Evolutionary conservation across 2,113 vertebrate genomes (phyloP).

Genomic region (Archocentrus centrarchus): DNA sequence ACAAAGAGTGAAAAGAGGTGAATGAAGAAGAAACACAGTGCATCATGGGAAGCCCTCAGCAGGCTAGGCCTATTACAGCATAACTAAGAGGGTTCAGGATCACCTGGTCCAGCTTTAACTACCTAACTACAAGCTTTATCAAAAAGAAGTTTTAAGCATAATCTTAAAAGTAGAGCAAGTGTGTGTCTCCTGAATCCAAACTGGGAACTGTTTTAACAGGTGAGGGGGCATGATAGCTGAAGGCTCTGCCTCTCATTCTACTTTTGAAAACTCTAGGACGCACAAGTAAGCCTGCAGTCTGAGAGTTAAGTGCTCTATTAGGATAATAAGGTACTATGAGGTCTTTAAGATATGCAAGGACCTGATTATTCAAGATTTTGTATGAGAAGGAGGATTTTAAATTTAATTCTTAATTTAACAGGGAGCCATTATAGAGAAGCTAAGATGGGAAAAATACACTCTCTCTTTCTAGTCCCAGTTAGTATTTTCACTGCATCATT

Average conservation of each 20-base stretch:
- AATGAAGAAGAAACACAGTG: accelerated
- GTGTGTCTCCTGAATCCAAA: background rate
- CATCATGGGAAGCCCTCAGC: background rate
- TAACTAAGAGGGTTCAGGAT: background rate
- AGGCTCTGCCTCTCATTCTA: background rate
- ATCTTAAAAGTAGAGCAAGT: background rate
- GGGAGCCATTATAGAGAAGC: too few species aligned
- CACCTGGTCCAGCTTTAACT: background rate
- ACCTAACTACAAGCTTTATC: background rate
- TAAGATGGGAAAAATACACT: too few species aligned
- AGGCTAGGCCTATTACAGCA: background rate
- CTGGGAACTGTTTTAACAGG: background rate
- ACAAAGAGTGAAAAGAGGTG: too few species aligned
- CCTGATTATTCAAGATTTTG: too few species aligned
- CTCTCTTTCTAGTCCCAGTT: too few species aligned
- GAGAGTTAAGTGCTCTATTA: too few species aligned
- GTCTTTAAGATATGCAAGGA: too few species aligned
- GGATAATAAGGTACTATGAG: too few species aligned
- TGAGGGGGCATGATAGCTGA: background rate
- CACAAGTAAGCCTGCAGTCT: background rate
- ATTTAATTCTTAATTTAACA: too few species aligned
- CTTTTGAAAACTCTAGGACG: background rate
- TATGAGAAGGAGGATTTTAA: too few species aligned
- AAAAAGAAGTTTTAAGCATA: background rate
- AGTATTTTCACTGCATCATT: too few species aligned